These are phyloP conservation scores for Sphyrna mokarran DNA, from an alignment of 2,113 vertebrate species.

Conservation along the genomic window DNA sequence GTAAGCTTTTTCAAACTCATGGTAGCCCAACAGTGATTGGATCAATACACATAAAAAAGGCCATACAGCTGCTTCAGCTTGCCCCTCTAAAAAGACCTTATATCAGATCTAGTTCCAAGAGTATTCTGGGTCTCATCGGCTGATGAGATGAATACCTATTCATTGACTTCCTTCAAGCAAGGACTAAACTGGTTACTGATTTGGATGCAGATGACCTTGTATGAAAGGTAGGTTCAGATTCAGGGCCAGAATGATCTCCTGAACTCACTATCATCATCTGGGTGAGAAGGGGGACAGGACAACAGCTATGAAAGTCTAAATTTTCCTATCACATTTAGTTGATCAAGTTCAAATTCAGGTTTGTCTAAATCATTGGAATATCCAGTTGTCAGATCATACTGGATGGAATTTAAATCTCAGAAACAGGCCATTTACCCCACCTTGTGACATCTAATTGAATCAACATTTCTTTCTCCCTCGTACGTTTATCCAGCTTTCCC, in stretches of 20 bases:
- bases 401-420: too few relatives aligned
- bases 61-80: background rate
- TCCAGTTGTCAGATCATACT: background rate
- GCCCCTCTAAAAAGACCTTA: background rate
- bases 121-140: background rate
- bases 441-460: too few relatives aligned
- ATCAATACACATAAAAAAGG: background rate
- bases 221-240: background rate
- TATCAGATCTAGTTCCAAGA: background rate
- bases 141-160: background rate
- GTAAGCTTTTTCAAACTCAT: background rate
- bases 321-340: background rate
- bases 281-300: background rate
- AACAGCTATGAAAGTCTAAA: background rate
- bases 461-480: too few relatives aligned
- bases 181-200: too few relatives aligned
- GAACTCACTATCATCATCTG: background rate
- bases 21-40: background rate
- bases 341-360: background rate
- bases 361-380: background rate
- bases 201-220: background rate
- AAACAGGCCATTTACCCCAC: too few relatives aligned
- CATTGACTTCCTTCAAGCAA: background rate
- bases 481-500: too few relatives aligned
- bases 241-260: background rate